These are phyloP conservation scores for Pterocles orientalis DNA, from an alignment of 2,113 vertebrate genomes.

Conservation along the genomic window DNA sequence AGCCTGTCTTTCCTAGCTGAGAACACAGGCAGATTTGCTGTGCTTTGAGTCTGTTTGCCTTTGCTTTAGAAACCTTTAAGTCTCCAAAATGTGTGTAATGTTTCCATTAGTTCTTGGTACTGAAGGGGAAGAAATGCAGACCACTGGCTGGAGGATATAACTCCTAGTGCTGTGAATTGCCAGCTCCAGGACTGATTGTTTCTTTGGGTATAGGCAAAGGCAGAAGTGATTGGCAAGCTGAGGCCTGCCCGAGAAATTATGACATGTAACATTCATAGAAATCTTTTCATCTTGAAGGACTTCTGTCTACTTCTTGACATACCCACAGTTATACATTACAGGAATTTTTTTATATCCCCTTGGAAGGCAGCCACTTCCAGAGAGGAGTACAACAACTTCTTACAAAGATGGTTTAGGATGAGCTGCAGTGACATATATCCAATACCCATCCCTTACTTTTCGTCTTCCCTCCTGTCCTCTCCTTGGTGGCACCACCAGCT, in stretches of 20 bases:
- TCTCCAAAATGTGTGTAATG: not conserved
- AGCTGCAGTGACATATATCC: not conserved
- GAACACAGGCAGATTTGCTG: not conserved
- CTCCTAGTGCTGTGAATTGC: not conserved
- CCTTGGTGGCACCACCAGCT: not conserved
- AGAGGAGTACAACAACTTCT: not conserved
- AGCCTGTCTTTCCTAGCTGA: not conserved
- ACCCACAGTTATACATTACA: not conserved
- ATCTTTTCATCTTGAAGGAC: not conserved
- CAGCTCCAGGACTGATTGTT: not conserved
- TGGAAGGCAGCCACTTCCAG: not conserved
- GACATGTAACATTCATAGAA: not conserved
- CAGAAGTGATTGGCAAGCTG: not conserved
- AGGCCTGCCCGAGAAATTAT: not conserved
- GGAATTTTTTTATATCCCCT: not conserved
- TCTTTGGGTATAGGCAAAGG: not conserved
- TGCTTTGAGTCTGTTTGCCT: not conserved
- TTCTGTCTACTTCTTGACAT: not conserved
- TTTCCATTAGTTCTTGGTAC: not conserved
- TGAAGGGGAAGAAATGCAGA: not conserved
- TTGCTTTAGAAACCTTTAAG: slow-evolving; percentile 19
- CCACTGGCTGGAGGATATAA: not conserved
- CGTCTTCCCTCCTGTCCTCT: not conserved
- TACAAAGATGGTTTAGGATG: not conserved
- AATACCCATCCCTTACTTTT: not conserved